These are phyloP conservation scores for Phoxinus dragarum DNA, from an alignment of 2,797 vertebrate genomes.

Conservation along the genomic window DNA sequence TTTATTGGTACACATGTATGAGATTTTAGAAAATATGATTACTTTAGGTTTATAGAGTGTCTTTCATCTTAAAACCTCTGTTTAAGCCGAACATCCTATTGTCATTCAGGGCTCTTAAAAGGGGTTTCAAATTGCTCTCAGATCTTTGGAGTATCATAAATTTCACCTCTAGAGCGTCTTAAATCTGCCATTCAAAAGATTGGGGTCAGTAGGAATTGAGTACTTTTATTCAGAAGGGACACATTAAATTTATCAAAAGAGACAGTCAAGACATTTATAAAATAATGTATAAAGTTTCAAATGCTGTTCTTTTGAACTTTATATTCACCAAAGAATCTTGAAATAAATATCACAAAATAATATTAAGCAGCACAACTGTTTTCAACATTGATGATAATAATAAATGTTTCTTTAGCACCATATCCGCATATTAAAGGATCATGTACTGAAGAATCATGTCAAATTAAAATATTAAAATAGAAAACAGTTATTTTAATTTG, in stretches of 20 bases:
- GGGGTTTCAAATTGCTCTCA: conserved; percentile 25
- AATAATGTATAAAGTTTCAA: background rate
- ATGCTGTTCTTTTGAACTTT: background rate
- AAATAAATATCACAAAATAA: background rate
- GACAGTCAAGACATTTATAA: background rate
- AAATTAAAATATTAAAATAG: background rate
- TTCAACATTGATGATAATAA: background rate
- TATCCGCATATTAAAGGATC: background rate
- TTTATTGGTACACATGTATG: conserved; percentile 41
- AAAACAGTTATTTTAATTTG: background rate
- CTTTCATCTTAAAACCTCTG: background rate
- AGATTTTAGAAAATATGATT: conserved; percentile 13
- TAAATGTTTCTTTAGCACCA: background rate
- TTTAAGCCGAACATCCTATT: background rate
- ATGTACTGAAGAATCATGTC: background rate
- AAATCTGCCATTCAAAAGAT: conserved; percentile 23
- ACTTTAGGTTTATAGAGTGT: conserved; percentile 11
- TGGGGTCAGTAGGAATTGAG: background rate
- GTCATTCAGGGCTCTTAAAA: background rate
- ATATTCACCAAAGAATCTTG: background rate
- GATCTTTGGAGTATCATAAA: conserved; percentile 11
- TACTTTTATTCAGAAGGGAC: background rate
- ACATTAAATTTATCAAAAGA: background rate
- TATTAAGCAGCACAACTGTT: background rate
- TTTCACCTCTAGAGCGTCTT: conserved; percentile 1